A percentile compares a stretch with the other conserved stretches of the same genome.
These are phyloP conservation scores for Bucorvus abyssinicus DNA, from an alignment of 2,797 vertebrate genomes.

Conservation along the genomic window DNA sequence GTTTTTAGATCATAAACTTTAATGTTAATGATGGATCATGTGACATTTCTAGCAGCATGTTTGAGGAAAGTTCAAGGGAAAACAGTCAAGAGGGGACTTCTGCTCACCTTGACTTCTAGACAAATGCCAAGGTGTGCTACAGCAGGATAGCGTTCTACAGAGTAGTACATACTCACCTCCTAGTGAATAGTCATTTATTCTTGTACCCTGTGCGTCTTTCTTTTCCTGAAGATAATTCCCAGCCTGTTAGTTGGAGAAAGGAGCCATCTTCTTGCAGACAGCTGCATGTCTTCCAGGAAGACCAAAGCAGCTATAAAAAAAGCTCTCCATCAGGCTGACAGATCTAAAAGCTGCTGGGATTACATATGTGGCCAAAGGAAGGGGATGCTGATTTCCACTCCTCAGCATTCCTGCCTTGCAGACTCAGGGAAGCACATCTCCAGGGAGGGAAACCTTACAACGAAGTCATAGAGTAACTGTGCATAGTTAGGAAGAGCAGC, in stretches of 20 bases:
- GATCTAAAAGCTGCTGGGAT: background rate
- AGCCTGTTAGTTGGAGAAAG: background rate
- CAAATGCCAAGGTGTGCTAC: background rate
- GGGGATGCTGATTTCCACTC: background rate
- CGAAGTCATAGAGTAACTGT: background rate
- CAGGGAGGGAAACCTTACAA: background rate
- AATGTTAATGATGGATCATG: background rate
- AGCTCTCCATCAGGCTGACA: background rate
- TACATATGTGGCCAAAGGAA: background rate
- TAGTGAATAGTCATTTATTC: background rate
- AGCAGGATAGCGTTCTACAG: background rate
- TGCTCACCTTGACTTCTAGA: background rate
- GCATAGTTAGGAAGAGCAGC: background rate
- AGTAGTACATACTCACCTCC: background rate
- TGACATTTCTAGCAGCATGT: background rate
- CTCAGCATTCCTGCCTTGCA: background rate
- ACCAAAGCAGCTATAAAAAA: background rate
- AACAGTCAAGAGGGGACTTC: background rate
- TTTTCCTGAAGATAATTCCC: background rate
- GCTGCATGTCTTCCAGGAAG: background rate
- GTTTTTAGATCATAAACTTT: background rate
- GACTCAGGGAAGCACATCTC: background rate
- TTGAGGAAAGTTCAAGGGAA: background rate
- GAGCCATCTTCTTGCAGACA: background rate
- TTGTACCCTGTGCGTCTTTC: background rate